Evolutionary conservation across 2,113 vertebrate species (phyloP).

Genomic region (Morone saxatilis): DNA sequence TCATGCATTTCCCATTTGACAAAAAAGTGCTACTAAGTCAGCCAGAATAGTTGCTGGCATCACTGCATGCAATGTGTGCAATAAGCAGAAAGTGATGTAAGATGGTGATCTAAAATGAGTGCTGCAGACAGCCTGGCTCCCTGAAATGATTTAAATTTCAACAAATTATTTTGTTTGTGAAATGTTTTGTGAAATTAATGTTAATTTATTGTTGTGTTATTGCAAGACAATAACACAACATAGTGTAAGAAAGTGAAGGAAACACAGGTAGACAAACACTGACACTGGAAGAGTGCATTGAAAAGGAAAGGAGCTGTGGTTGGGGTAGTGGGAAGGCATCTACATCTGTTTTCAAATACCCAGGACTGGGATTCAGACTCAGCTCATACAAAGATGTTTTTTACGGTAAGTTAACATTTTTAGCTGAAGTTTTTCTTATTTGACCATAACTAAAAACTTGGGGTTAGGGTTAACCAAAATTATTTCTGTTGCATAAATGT

Average conservation of each 20-base stretch:
- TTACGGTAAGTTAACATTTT: constrained; percentile 44
- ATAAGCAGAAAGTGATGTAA: constrained; percentile 37
- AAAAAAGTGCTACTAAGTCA: constrained; percentile 31
- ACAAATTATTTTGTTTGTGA: background rate
- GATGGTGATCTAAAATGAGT: constrained; percentile 38
- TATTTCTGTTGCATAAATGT: constrained; percentile 25
- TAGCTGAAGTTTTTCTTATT: constrained; percentile 34
- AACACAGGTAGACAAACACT: constrained; percentile 6
- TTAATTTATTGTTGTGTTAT: background rate
- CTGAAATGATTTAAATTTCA: constrained; percentile 16
- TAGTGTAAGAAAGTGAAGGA: constrained; percentile 8
- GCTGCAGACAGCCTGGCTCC: background rate
- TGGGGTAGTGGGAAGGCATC: constrained; percentile 32
- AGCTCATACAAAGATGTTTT: constrained; percentile 33
- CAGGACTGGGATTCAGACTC: constrained; percentile 43
- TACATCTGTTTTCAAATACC: constrained; percentile 67
- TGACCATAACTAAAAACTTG: constrained; percentile 38
- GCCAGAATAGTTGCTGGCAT: constrained; percentile 42
- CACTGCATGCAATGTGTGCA: constrained; percentile 21
- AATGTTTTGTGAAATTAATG: constrained; percentile 16
- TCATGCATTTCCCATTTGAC: constrained; percentile 32
- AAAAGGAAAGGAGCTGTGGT: constrained; percentile 37
- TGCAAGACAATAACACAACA: background rate
- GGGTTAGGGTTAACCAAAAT: constrained; percentile 39
- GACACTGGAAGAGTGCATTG: constrained; percentile 39